phyloP scores from a whole-genome alignment of 2,797 vertebrate genomes.

The Adelosebastes latens region DNA sequence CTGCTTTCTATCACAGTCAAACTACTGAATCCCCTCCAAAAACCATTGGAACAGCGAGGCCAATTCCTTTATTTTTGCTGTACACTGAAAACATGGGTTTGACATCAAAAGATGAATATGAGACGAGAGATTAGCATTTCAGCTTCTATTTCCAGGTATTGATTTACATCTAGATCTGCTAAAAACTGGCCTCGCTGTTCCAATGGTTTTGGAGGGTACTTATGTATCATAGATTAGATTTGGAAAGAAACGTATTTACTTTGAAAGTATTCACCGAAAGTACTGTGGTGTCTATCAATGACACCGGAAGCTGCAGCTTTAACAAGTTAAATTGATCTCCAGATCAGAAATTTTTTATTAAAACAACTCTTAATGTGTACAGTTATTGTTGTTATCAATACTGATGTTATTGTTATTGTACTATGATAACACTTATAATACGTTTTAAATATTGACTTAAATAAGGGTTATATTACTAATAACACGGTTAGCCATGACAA shows the following conservation, averaged over 20 bases:
- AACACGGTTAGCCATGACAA: background rate
- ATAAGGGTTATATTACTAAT: background rate
- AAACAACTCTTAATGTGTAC: no score
- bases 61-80: no score
- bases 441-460: background rate
- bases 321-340: background rate
- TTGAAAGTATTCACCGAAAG: background rate
- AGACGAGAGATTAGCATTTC: no score
- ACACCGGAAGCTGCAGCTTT: background rate
- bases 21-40: no score
- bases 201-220: no score
- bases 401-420: no score
- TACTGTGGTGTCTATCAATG: background rate
- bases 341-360: background rate
- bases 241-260: background rate
- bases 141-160: no score
- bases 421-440: background rate
- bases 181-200: no score
- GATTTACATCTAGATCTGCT: rapidly evolving
- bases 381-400: no score
- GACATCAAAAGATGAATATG: no score
- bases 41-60: no score
- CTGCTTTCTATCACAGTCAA: background rate
- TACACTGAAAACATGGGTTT: no score
- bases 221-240: background rate